Base-by-base conservation (phyloP, 2,888 invertebrate species). In the Scaptomyza tumidula region DNA sequence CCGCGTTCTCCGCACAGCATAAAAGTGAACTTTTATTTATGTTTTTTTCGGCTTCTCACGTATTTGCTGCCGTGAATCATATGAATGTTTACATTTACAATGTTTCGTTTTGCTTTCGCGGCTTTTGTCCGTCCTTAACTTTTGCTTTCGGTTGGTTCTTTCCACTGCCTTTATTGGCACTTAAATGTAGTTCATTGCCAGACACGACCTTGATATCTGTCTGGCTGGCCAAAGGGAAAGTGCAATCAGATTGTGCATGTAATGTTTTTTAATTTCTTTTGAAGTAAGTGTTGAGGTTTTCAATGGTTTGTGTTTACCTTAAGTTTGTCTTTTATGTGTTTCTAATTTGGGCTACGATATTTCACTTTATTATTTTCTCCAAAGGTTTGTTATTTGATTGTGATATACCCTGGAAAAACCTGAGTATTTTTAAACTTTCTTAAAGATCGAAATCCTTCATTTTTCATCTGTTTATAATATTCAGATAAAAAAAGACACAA, bases 21-120 rank as follows among this genome's bases (percentile, higher is more conserved):
- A 29, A 41, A 41, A 56, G 35, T 67, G 52, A 62, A 56, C 33
- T 3, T 11, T 29, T 14, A 14, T 45, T 0, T 3, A n/a, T 14
- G 6, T 29, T 6, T 41, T 50, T 57, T 62, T 62, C 24, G 45
- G 10, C 59, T 60, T 59, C 77, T 80, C 73, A 73, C 77, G 78
- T 80, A 62, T 27, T 48, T 56, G 58, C 27, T 45, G 52, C 48
- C 65, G 70, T 66, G 67, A 71, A 60, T 71, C 72, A 67, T 57
- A 49, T 58, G 72, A 56, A 63, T 72, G 55, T 67, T 81, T 71
- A 78, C 67, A 78, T 67, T 81, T 71, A 78, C 67, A 78, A 71
- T 65, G 53, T 60, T 67, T 61, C 31, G 58, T 64, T 75, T 63
- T 44, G 50, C 39, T 66, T 59, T 45, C 27, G 48, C 31, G 33